A percentile compares a stretch with the other conserved stretches of the same genome.
These are phyloP conservation scores for Archaeoteleia sp. DNA, from an alignment of 2,888 invertebrate species.

Conservation along the genomic window DNA sequence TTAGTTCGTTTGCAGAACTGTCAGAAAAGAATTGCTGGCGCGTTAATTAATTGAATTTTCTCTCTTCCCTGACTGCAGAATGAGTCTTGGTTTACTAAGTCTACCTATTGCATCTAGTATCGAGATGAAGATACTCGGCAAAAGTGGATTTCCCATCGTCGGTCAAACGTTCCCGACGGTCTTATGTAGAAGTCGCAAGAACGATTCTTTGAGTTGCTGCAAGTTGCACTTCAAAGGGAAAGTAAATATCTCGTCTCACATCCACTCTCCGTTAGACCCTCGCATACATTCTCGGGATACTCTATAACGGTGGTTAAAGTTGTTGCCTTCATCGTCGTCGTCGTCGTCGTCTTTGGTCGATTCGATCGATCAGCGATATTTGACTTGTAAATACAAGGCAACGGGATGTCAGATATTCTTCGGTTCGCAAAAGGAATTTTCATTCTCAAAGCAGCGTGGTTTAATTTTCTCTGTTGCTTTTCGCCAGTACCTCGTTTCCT, in stretches of 20 bases:
- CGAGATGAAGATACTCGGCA: conserved; percentile 39
- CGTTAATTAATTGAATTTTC: too few species aligned
- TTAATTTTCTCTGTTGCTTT: conserved; percentile 40
- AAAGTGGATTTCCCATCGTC: conserved; percentile 44
- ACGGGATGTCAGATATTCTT: conserved; percentile 34
- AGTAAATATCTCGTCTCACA: conserved; percentile 38
- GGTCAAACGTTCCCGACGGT: conserved; percentile 38
- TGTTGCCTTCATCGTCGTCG: conserved; percentile 56
- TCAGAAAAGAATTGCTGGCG: too few species aligned
- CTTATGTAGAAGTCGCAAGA: conserved; percentile 27
- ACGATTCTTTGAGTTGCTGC: conserved; percentile 47
- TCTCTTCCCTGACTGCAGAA: too few species aligned
- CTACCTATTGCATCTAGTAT: conserved; percentile 1
- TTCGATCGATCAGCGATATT: conserved; percentile 46
- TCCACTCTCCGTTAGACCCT: conserved; percentile 26
- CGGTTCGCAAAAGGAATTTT: conserved; percentile 24
- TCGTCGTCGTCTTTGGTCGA: conserved; percentile 42
- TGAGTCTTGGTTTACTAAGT: background rate
- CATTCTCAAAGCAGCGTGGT: conserved; percentile 34
- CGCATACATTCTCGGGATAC: conserved; percentile 29
- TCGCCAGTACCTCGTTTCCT: conserved; percentile 20
- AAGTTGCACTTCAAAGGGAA: conserved; percentile 46
- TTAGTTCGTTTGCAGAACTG: too few species aligned
- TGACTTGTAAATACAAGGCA: conserved; percentile 48
- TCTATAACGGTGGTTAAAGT: conserved; percentile 47